These are phyloP conservation scores for Oxyruncus cristatus DNA, from an alignment of 2,113 vertebrate species.

Conservation along the genomic window DNA sequence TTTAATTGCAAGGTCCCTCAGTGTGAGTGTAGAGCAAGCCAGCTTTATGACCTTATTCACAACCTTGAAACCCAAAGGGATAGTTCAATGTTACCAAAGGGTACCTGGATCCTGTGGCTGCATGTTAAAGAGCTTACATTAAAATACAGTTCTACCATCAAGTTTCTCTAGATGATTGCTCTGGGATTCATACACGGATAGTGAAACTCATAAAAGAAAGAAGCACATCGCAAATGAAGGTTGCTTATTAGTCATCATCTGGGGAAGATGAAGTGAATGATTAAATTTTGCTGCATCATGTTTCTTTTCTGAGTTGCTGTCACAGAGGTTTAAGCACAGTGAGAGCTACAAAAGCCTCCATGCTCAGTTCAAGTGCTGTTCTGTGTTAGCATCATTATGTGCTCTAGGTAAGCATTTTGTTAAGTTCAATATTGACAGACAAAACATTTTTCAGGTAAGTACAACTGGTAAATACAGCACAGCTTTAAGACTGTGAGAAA, in stretches of 20 bases:
- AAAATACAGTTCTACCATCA: neutral
- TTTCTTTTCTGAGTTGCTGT: neutral
- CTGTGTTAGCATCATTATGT: neutral
- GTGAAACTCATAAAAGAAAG: neutral
- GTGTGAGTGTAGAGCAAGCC: neutral
- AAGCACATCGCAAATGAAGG: neutral
- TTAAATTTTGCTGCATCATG: neutral
- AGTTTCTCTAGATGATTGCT: neutral
- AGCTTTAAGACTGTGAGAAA: conserved; percentile 56
- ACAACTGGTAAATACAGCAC: neutral
- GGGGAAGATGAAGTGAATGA: neutral
- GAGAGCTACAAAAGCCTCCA: neutral
- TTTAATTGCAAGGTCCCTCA: neutral
- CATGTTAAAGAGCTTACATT: neutral
- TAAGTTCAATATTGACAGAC: conserved; percentile 30
- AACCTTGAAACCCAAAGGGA: conserved; percentile 14
- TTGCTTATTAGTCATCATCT: neutral
- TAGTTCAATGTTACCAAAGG: neutral
- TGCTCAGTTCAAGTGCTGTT: neutral
- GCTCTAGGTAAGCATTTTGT: conserved; percentile 6
- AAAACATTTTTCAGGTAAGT: conserved; percentile 22
- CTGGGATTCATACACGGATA: neutral
- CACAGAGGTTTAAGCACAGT: neutral
- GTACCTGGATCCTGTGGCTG: neutral
- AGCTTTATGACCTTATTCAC: conserved; percentile 13